Base-by-base conservation (phyloP, 2,113 vertebrate species). In the Illadopsis cleaveri region DNA sequence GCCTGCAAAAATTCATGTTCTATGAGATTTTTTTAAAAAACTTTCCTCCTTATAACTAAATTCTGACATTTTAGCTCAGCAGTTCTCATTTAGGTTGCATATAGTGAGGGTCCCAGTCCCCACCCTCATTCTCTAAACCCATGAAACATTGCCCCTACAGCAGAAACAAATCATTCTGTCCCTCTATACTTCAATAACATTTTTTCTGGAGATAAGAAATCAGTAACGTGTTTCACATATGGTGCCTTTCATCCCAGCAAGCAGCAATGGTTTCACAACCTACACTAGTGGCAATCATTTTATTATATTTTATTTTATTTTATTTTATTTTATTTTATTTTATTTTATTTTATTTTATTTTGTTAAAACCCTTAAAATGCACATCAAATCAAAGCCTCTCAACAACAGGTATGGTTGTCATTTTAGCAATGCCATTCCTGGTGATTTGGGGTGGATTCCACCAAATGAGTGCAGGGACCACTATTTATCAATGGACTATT, bases 191-290 rank as follows among this genome's bases (percentile, higher is more conserved):
- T 66, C 48, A 77, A 75, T 38, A 94, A 37, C 6, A 75, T 19
- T 76, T 75, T 77, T 86, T 66, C 71, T 62, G 51, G 68, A 83
- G 79, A 61, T n/a, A 62, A 90, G 47, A 88, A 82, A 86, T 58
- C 47, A 75, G 60, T 45, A 90, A 58, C 4, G 0, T 35, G 31
- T 64, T 81, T 89, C 68, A 71, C 56, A 90, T 50, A 60, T 33
- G 72, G 48, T 66, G 53, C 30, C 51, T 84, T 95, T 95, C 85
- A 93, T 71, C 35, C 75, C 81, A 77, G 38, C 0, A 0, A 84
- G 56, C 31, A 80, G 57, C 57, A 73, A 22, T 5, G 54, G 33
- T 35, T 89, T 73, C 78, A 69, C 40, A 79, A 42, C 21, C 38
- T 31, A 70, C 33, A 24, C 5, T 24, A 37, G 28, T 7, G 35